Evolutionary conservation across 2,888 invertebrate species (phyloP), one percentile per base, ranked within the genome.

Genomic region (Hydropsyche betteni): DNA sequence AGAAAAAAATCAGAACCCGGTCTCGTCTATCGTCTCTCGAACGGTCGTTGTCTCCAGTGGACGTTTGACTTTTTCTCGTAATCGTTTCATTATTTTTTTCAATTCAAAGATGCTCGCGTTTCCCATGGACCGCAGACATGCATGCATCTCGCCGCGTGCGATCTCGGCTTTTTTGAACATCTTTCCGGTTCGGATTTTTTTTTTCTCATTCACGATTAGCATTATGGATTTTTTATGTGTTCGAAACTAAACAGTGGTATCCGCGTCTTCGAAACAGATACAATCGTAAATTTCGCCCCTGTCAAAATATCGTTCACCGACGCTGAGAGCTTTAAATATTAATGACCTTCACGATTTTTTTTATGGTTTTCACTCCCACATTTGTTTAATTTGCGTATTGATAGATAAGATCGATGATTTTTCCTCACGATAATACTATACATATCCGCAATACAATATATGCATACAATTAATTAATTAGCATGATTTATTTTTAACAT

Each of bases 41-140:
- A 12, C 64, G 64, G 64, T 64, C 64, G 34, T 64, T 64, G 64
- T 64, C 64, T 64, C 64, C 64, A 36, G 36, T 64, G 64, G 64
- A 64, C 64, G 34, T 55, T 55, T 14, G n/a, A 14, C 16, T 55
- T 14, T 55, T 55, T 55, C 16, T 55, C 55, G 55, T n/a, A n/a
- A 14, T n/a, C 12, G 8, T 55, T n/a, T 55, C n/a, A n/a, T 55
- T 14, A 58, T 58, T 58, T 58, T 64, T 64, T 64, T 33, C 36
- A n/a, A 12, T 16, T 12, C n/a, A 33, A 36, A 55, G 10, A 44
- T 44, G 44, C 44, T 44, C 44, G 55, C 55, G 55, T 64, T 64
- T 64, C 64, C 64, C 64, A 64, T 64, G 64, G 34, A 36, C 24
- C 64, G 34, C 1, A 44, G 44, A 64, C 34, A 64, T 64, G 12